Conservation (phyloP, 1,140 invertebrate genomes). For the Pseudomyrmex pallidus region DNA sequence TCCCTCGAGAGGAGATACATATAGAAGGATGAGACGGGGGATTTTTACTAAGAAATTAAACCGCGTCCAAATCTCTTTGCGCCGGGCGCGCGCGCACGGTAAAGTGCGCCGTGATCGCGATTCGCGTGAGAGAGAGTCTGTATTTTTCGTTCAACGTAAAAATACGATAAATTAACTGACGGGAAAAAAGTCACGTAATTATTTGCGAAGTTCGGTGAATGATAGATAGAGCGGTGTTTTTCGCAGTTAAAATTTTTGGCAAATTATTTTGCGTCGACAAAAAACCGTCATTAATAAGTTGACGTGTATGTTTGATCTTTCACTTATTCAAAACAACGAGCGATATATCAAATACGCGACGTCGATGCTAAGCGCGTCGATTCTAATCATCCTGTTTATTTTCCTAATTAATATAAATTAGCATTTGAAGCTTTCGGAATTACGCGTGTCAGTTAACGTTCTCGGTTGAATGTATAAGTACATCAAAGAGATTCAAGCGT, state of each 20-base stretch:
- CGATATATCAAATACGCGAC: not conserved
- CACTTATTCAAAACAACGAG: not conserved
- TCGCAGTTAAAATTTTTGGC: conserved; percentile 29
- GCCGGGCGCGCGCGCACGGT: not conserved
- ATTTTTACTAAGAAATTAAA: conserved; percentile 58
- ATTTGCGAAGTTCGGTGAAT: conserved; percentile 10
- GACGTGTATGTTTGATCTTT: conserved; percentile 2
- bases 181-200: conserved; percentile 39
- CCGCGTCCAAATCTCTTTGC: conserved; percentile 18
- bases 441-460: not conserved
- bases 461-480: conserved; percentile 27
- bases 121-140: conserved; percentile 5
- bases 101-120: not conserved
- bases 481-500: conserved; percentile 10
- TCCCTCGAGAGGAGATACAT: conserved; percentile 29
- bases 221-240: not conserved
- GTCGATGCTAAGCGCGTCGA: not conserved
- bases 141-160: conserved; percentile 17
- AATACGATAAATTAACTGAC: conserved; percentile 40
- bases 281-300: too few relatives aligned
- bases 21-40: not conserved
- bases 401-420: conserved; percentile 38
- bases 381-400: conserved; percentile 20
- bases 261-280: conserved; percentile 18
- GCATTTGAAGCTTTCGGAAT: conserved; percentile 5